A percentile compares a stretch with the other conserved stretches of the same genome.
These are phyloP conservation scores for Temnothorax nylanderi DNA, from an alignment of 1,140 invertebrate species.

Conservation along the genomic window DNA sequence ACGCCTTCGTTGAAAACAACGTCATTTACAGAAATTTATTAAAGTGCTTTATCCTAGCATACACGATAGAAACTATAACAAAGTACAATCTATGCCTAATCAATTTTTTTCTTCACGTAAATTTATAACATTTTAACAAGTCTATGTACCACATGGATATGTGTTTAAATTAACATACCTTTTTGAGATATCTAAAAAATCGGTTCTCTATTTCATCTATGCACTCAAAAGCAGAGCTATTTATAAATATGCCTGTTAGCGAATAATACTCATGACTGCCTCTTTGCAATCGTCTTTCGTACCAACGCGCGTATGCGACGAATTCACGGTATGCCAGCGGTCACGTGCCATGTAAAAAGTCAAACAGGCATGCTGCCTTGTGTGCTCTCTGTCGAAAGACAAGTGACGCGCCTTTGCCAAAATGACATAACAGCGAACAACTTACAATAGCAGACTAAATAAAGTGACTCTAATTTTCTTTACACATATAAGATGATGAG, in stretches of 20 bases:
- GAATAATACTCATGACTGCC: not conserved
- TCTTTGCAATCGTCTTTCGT: not conserved
- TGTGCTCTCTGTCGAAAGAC: conserved; percentile 54
- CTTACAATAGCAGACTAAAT: not conserved
- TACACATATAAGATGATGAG: not conserved
- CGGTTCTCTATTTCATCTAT: not conserved
- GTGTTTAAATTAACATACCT: not conserved
- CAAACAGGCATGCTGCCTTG: conserved; percentile 38
- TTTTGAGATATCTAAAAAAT: not conserved
- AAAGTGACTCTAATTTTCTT: not conserved
- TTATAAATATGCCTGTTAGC: not conserved
- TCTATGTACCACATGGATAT: not conserved
- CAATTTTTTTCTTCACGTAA: not conserved
- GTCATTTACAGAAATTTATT: not conserved
- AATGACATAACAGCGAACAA: not conserved
- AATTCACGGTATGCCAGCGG: conserved; percentile 54
- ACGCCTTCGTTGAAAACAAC: not conserved
- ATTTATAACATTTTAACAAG: not conserved
- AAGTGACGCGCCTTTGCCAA: not conserved
- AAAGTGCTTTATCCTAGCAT: not conserved
- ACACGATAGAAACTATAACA: not conserved
- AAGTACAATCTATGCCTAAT: not conserved
- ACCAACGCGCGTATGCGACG: conserved; percentile 52
- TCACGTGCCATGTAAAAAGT: conserved; percentile 63
- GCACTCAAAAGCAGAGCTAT: not conserved